Conservation (phyloP, 2,888 invertebrate genomes). For the Alentia gelatinosa region DNA sequence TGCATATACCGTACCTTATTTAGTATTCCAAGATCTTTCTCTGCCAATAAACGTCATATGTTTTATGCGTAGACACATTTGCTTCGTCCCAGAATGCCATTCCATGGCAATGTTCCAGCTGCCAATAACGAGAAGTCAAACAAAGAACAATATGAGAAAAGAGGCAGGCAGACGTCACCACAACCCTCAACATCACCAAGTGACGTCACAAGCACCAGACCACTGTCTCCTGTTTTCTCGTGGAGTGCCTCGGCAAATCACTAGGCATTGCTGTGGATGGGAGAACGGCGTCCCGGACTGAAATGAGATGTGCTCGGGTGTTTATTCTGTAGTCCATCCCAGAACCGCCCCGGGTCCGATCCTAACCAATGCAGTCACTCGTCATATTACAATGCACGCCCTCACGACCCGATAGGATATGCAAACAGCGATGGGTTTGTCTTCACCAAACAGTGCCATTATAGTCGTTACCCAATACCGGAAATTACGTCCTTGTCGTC, state of each 20-base stretch:
- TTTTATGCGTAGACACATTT: too few species aligned
- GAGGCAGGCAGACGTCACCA: too few species aligned
- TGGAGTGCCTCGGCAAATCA: not conserved
- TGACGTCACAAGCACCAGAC: not conserved
- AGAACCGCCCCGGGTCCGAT: not conserved
- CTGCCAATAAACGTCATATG: too few species aligned
- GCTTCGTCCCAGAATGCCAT: too few species aligned
- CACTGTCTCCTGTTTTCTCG: not conserved
- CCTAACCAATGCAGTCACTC: not conserved
- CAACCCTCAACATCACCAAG: not conserved
- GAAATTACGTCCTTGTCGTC: conserved; percentile 40
- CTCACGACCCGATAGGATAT: not conserved
- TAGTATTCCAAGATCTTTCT: too few species aligned
- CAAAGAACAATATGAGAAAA: too few species aligned
- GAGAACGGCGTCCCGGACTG: not conserved
- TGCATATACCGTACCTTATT: too few species aligned
- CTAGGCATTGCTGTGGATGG: not conserved
- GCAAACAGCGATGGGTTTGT: not conserved
- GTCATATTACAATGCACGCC: conserved; percentile 19
- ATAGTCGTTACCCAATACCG: conserved; percentile 21
- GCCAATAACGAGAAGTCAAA: too few species aligned
- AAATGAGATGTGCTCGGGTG: not conserved
- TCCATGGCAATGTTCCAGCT: too few species aligned
- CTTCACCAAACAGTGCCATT: not conserved
- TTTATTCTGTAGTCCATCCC: not conserved